These are phyloP conservation scores for Bombyx mandarina DNA, from an alignment of 1,140 invertebrate genomes.

Conservation along the genomic window DNA sequence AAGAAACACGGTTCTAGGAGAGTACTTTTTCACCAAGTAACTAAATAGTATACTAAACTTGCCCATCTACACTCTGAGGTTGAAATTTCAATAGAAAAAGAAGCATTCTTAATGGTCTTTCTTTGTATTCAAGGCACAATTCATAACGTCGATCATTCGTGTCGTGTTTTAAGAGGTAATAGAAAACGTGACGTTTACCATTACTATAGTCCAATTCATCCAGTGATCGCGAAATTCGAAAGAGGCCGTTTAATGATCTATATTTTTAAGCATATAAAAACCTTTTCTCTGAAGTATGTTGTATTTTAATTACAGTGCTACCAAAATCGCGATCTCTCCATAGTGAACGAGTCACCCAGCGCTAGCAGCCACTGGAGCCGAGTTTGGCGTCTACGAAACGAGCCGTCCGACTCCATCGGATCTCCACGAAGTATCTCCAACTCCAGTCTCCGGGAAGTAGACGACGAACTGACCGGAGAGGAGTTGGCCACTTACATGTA, in stretches of 20 bases:
- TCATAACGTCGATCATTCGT: no score
- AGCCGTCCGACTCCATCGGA: constrained; percentile 43
- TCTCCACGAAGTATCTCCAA: constrained; percentile 77
- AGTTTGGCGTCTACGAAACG: constrained; percentile 25
- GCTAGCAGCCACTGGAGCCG: constrained; percentile 35
- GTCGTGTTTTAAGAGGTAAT: no score
- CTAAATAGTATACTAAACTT: no score
- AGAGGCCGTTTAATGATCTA: neutral
- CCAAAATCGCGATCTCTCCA: constrained; percentile 37
- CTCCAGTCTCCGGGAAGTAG: constrained; percentile 79
- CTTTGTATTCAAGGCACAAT: no score
- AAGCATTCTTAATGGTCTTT: no score
- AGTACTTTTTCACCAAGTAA: no score
- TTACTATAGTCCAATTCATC: no score
- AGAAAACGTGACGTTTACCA: no score
- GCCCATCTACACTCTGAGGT: no score
- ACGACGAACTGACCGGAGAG: constrained; percentile 75
- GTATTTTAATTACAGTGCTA: constrained; percentile 28
- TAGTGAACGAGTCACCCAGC: constrained; percentile 39
- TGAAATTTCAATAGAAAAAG: no score
- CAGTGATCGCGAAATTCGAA: no score
- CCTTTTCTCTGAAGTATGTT: neutral
- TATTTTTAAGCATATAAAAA: neutral
- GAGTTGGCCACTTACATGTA: constrained; percentile 77
- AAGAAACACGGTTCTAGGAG: no score